Evolutionary conservation across 1,140 invertebrate species (phyloP), one percentile per base, ranked within the genome.

Genomic region (Anastatus disparis): DNA sequence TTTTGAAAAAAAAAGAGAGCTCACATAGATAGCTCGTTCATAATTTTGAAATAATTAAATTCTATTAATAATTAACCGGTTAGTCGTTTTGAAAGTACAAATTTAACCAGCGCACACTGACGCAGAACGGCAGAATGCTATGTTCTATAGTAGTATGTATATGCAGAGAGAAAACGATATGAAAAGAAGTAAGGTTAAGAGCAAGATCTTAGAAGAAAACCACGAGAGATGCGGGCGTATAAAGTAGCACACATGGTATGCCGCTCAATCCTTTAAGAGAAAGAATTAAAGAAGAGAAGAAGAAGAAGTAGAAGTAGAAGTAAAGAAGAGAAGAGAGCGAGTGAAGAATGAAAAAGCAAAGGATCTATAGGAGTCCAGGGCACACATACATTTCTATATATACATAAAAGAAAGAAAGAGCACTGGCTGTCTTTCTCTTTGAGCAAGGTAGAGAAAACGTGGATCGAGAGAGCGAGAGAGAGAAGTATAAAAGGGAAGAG

Each of bases 291-390:
- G 42, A 72, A 73, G 38, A 20, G 31, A 62, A 48, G 26, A 29
- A 66, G 63, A 56, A 50, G 65, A 71, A 76, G 76, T 72, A 77
- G 75, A 76, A 76, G 76, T 68, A 74, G 70, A 67, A 72, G 75
- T 75, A 72, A 73, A 78, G 75, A 74, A 70, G 74, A 79, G 75
- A 3, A 55, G 15, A 27, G 22, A 7, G 26, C 74, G 75, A 15
- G 35, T 24, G 31, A 22, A 29, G 24, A 53, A n/a, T n/a, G 35
- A 66, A 55, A 66, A 31, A 56, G 38, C 7, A 13, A 66, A 59
- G 53, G 42, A 68, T 46, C 17, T 68, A 48, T 68, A 50, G 31
- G 2, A 58, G 53, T 7, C 3, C 17, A 20, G 24, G 26, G n/a
- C n/a, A n/a, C n/a, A n/a, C n/a, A n/a, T n/a, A n/a, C n/a, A n/a